Evolutionary conservation across 1,140 invertebrate species (phyloP).

Genomic region (Branchinecta lindahli): DNA sequence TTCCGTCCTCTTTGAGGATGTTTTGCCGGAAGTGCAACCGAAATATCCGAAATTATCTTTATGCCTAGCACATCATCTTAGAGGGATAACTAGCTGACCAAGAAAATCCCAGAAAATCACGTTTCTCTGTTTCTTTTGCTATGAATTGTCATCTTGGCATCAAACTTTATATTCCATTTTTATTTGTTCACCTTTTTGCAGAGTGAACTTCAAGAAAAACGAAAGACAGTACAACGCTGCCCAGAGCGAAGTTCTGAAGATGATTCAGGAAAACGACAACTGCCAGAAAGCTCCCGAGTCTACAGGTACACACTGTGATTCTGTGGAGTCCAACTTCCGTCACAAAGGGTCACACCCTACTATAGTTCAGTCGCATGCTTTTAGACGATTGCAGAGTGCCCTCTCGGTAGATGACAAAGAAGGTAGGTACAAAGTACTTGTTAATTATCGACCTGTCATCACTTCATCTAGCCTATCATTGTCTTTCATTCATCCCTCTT

Average conservation of each 20-base stretch:
- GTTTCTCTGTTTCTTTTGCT: too few species aligned
- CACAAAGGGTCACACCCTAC: slow-evolving; percentile 19
- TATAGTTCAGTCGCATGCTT: slow-evolving; percentile 21
- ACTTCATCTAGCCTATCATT: neutral
- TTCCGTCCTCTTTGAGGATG: too few species aligned
- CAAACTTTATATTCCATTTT: too few species aligned
- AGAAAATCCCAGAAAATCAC: too few species aligned
- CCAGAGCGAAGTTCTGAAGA: slow-evolving; percentile 79
- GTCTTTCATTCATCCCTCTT: neutral
- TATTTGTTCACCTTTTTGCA: slow-evolving; percentile 39
- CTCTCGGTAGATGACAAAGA: slow-evolving; percentile 10
- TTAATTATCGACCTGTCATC: neutral
- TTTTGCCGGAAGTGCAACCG: too few species aligned
- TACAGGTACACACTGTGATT: slow-evolving; percentile 40
- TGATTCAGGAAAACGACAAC: slow-evolving; percentile 74
- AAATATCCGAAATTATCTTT: too few species aligned
- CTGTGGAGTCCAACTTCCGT: slow-evolving; percentile 16
- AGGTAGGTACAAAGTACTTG: neutral
- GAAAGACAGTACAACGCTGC: slow-evolving; percentile 70
- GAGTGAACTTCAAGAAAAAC: slow-evolving; percentile 91
- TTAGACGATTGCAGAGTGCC: slow-evolving; percentile 20
- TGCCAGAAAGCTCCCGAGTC: slow-evolving; percentile 50
- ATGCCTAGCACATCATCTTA: too few species aligned
- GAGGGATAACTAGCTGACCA: too few species aligned
- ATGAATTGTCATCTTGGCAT: too few species aligned